These are phyloP conservation scores for Schlechtendalia chinensis DNA, from an alignment of 1,140 invertebrate genomes.

Conservation along the genomic window DNA sequence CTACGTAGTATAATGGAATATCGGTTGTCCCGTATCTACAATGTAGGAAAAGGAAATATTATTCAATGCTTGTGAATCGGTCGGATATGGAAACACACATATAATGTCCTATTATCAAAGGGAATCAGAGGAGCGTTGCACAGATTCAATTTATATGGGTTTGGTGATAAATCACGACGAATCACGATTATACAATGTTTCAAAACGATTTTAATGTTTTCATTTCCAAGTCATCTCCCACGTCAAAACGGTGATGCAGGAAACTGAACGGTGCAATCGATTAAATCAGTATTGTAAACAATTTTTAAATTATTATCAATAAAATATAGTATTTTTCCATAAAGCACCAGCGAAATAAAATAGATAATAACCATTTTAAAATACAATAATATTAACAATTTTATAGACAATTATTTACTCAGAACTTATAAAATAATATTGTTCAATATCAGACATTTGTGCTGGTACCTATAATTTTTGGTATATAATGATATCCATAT, in stretches of 20 bases:
- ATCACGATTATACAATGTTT: slow-evolving; percentile 21
- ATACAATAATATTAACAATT: no score
- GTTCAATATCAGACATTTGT: no score
- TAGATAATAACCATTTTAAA: no score
- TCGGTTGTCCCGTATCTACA: not conserved
- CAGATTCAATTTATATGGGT: slow-evolving; percentile 3
- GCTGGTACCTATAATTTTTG: no score
- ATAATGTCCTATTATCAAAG: not conserved
- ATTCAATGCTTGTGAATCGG: not conserved
- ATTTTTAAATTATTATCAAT: not conserved
- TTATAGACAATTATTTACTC: no score
- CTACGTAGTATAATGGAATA: slow-evolving; percentile 8
- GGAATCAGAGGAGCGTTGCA: not conserved
- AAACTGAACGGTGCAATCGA: not conserved
- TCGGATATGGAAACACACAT: slow-evolving; percentile 29
- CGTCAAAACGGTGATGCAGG: not conserved
- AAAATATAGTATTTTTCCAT: no score
- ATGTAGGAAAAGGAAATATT: slow-evolving; percentile 30
- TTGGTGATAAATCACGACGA: slow-evolving; percentile 26
- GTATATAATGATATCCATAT: no score
- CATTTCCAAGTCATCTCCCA: not conserved
- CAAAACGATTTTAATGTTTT: slow-evolving; percentile 14
- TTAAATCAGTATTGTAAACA: not conserved
- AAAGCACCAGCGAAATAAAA: no score
- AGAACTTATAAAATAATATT: no score